A percentile compares a stretch with the other conserved stretches of the same genome.
phyloP scores from a whole-genome alignment of 2,888 invertebrate genomes.

The Drosophila affinis region DNA sequence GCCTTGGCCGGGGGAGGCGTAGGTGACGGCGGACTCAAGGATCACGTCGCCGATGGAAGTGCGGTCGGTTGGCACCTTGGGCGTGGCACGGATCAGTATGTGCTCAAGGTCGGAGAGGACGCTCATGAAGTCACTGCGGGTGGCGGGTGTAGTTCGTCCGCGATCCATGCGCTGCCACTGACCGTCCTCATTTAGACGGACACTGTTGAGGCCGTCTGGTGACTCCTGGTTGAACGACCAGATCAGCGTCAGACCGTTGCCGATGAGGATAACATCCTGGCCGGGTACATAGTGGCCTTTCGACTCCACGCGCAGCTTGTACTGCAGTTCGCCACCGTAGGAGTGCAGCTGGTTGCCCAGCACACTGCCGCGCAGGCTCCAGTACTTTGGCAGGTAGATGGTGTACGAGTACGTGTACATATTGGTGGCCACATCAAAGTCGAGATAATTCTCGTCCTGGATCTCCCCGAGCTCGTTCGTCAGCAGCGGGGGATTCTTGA shows the following conservation, averaged over 20 bases:
- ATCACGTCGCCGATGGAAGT: conserved; percentile 90
- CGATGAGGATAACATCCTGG: conserved; percentile 92
- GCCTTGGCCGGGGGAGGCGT: conserved; percentile 85
- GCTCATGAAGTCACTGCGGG: conserved; percentile 92
- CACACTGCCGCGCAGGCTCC: conserved; percentile 89
- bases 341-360: conserved; percentile 92
- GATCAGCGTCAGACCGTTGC: conserved; percentile 90
- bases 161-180: conserved; percentile 88
- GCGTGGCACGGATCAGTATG: conserved; percentile 92
- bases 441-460: conserved; percentile 79
- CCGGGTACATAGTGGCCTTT: conserved; percentile 86
- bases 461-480: conserved; percentile 85
- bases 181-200: conserved; percentile 87
- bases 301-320: conserved; percentile 89
- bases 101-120: conserved; percentile 92
- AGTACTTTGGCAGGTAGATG: conserved; percentile 86
- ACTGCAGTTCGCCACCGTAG: conserved; percentile 92
- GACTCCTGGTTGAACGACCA: conserved; percentile 85
- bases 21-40: conserved; percentile 89
- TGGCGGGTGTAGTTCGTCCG: conserved; percentile 86
- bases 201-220: conserved; percentile 82
- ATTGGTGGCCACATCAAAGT: conserved; percentile 85
- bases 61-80: conserved; percentile 85
- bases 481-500: conserved; percentile 86
- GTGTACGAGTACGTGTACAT: conserved; percentile 86